Percentiles rank a stretch among this genome's conserved stretches.
These are phyloP conservation scores for Pseudochromis fuscus DNA, from an alignment of 2,797 vertebrate species.

Conservation along the genomic window DNA sequence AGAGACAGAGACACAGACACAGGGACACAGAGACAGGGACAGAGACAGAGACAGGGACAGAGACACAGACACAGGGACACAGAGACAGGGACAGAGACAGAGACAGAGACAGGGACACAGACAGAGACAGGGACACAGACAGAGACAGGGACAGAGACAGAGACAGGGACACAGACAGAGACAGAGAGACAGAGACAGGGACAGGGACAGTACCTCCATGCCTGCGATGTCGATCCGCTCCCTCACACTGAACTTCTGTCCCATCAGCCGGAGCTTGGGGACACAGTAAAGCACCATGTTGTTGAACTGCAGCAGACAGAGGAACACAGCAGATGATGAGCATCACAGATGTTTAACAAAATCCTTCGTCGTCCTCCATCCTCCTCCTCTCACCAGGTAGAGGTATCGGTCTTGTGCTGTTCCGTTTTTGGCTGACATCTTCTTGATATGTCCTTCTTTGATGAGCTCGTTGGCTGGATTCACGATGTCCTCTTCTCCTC, in stretches of 20 bases:
- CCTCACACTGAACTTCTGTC: slow-evolving; percentile 97
- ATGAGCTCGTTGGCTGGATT: slow-evolving; percentile 98
- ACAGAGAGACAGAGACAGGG: too few relatives aligned
- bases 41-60: too few relatives aligned
- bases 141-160: too few relatives aligned
- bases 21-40: too few relatives aligned
- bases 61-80: too few relatives aligned
- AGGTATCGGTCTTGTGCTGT: slow-evolving; percentile 95
- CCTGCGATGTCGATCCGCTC: slow-evolving; percentile 96
- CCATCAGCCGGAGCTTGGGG: slow-evolving; percentile 95
- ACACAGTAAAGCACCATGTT: slow-evolving; percentile 98
- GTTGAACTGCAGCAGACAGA: slow-evolving; percentile 89
- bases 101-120: too few relatives aligned
- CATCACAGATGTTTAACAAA: background rate
- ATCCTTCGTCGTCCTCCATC: too few relatives aligned
- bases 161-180: too few relatives aligned
- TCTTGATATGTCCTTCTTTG: slow-evolving; percentile 97
- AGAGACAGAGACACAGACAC: too few relatives aligned
- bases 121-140: too few relatives aligned
- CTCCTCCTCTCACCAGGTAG: slow-evolving; percentile 92
- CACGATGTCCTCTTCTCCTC: slow-evolving; percentile 97
- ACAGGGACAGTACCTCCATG: slow-evolving; percentile 96
- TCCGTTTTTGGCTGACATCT: slow-evolving; percentile 97
- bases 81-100: too few relatives aligned
- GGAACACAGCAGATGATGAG: background rate